phyloP scores from a whole-genome alignment of 2,113 vertebrate genomes.

The Phyllopteryx taeniolatus region DNA sequence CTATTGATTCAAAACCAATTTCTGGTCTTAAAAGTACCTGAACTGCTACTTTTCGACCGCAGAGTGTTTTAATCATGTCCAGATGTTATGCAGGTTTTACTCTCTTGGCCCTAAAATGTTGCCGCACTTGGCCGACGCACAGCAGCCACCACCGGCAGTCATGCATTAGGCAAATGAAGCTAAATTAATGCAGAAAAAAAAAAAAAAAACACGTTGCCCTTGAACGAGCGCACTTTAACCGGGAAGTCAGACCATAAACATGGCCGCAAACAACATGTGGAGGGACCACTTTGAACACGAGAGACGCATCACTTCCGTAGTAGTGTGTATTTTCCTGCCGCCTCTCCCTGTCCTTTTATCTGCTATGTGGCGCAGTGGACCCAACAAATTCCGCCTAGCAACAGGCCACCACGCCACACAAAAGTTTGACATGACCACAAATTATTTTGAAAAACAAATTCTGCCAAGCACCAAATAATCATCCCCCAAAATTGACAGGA shows the following conservation, averaged over 20 bases:
- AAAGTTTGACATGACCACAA: neutral
- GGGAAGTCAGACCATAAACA: neutral
- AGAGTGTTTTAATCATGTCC: slow-evolving; percentile 34
- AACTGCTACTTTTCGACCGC: slow-evolving; percentile 7
- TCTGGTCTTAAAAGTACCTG: neutral
- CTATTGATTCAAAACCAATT: neutral
- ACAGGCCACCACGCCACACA: neutral
- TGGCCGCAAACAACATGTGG: neutral
- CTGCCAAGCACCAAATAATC: neutral
- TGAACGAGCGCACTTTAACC: slow-evolving; percentile 39
- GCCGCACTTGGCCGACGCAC: slow-evolving; percentile 35
- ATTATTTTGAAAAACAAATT: neutral
- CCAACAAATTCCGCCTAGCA: neutral
- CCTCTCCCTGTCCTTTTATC: neutral
- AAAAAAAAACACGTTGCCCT: slow-evolving; percentile 32
- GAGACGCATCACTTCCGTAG: neutral
- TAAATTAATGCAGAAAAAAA: slow-evolving; percentile 40
- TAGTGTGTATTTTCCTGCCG: neutral
- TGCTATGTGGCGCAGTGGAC: neutral
- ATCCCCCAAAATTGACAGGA: neutral
- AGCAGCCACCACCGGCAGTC: slow-evolving; percentile 27
- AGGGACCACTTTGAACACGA: neutral
- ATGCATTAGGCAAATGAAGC: slow-evolving; percentile 60
- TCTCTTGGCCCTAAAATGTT: slow-evolving; percentile 37
- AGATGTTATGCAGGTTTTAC: slow-evolving; percentile 24